Evolutionary conservation across 2,797 vertebrate genomes (phyloP), one percentile per base, ranked within the genome.

Genomic region (Gorsachius magnificus): DNA sequence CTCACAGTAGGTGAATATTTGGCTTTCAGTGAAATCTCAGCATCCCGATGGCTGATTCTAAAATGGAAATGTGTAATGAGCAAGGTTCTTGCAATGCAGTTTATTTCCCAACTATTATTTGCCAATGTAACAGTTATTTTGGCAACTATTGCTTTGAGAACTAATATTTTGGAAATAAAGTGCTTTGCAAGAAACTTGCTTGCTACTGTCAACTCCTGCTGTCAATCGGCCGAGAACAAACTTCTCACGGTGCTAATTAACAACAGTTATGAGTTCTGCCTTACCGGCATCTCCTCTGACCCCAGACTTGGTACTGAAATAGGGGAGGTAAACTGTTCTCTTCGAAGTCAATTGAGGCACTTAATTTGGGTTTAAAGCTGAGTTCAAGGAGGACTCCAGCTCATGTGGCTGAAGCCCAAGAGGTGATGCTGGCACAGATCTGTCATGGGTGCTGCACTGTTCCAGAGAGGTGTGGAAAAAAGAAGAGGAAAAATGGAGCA

Each of bases 231-330:
- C 10, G 10, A 50, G 64, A 80, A 22, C 19, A 64, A 83, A 58
- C 15, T 36, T 69, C 36, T 66, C 0, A 0, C 8, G 8, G 28
- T 53, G 29, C 28, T 41, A 5, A 8, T 76, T 89, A 54, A 77
- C 38, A 28, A 24, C 22, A 84, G 0, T 21, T 36, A 14, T 0
- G 4, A 35, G 16, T 77, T 76, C 63, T 72, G 35, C 48, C 38
- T 46, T 83, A 17, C 22, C 0, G 0, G 10, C 13, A 2, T 50
- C 24, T 5, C 58, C 28, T 66, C 19, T 64, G 28, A 35, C 57
- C 8, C 4, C 24, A 46, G 41, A 26, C 31, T 78, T 60, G 33
- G 41, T 76, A 7, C 65, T 46, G 22, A 71, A 64, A 28, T 3
- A 19, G 13, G 6, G 64, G 36, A 72, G 35, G 33, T 26, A 41